phyloP scores from a whole-genome alignment of 2,113 vertebrate genomes.

The Dunckerocampus dactyliophorus region DNA sequence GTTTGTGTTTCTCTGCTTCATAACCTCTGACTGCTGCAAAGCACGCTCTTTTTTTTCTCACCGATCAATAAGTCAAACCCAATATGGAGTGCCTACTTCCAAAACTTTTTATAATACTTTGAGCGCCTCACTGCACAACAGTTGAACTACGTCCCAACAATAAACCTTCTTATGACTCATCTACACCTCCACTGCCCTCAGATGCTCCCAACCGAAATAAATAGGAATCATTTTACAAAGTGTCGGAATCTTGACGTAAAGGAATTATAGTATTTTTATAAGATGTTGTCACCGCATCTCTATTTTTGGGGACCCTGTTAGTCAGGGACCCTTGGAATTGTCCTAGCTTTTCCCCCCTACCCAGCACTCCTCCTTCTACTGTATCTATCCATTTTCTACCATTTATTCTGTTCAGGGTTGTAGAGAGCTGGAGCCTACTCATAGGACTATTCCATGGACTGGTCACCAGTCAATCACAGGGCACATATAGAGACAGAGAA shows the following conservation, averaged over 20 bases:
- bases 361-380: no score
- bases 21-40: conserved; percentile 29
- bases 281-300: no score
- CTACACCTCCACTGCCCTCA: conserved; percentile 8
- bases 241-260: background rate
- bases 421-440: no score
- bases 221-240: background rate
- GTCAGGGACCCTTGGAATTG: no score
- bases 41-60: conserved; percentile 1
- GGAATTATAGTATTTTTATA: no score
- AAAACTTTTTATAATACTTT: conserved; percentile 46
- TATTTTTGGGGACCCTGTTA: no score
- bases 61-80: conserved; percentile 51
- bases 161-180: conserved; percentile 32
- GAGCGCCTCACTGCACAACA: conserved; percentile 40
- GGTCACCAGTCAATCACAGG: no score
- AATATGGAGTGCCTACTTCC: conserved; percentile 41
- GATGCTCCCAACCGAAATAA: conserved; percentile 21
- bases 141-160: conserved; percentile 37
- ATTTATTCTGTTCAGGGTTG: no score
- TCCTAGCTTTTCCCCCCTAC: no score
- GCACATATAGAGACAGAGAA: no score
- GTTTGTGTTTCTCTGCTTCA: conserved; percentile 25
- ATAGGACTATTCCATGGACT: no score
- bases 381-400: no score